These are phyloP conservation scores for Caerostris darwini DNA, from an alignment of 1,140 invertebrate species.

Conservation along the genomic window DNA sequence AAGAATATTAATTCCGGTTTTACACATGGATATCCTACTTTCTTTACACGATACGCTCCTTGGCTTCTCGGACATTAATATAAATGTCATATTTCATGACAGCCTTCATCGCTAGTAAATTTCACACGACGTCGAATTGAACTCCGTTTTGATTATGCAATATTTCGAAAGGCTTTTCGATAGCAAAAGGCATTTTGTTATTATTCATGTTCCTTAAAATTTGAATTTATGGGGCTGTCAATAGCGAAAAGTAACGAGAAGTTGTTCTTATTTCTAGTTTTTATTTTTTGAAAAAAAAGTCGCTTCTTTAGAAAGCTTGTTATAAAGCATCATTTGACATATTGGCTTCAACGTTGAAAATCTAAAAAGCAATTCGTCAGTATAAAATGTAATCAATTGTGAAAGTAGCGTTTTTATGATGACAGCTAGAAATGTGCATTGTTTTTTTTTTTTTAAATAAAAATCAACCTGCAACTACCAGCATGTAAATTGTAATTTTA, in stretches of 20 bases:
- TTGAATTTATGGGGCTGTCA: not conserved
- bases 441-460: too few species aligned
- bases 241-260: not conserved
- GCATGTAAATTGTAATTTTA: too few species aligned
- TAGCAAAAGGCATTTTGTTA: not conserved
- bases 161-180: not conserved
- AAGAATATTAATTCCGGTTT: not conserved
- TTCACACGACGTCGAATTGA: not conserved
- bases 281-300: not conserved
- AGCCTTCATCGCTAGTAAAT: not conserved
- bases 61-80: not conserved
- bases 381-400: not conserved
- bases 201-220: not conserved
- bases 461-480: too few species aligned
- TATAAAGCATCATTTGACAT: not conserved
- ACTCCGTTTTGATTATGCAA: not conserved
- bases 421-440: too few species aligned
- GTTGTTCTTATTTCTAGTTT: not conserved
- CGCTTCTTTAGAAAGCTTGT: not conserved
- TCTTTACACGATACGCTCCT: not conserved
- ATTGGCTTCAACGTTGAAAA: not conserved
- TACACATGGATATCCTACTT: not conserved
- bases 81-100: conserved; percentile 24
- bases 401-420: too few species aligned
- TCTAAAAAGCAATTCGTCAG: not conserved